phyloP scores from a whole-genome alignment of 2,113 vertebrate genomes.

The Rattus norvegicus region GRCr8 NC_086029.1:37255501-37256000 shows the following conservation, averaged over 20 bases:
- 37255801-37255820: background rate
- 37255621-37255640: slow-evolving; percentile 18
- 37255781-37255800: background rate
- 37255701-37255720: background rate
- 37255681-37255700: background rate
- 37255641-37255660: background rate
- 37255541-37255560: background rate
- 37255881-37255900: background rate
- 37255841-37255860: slow-evolving; percentile 16
- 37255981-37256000: background rate
- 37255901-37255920: background rate
- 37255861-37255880: background rate
- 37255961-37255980: background rate
- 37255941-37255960: slow-evolving; percentile 7
- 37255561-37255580: slow-evolving; percentile 1
- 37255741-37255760: background rate
- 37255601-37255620: background rate
- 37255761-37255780: background rate
- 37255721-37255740: background rate
- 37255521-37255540: slow-evolving; percentile 4
- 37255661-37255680: background rate
- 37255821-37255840: background rate
- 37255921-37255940: background rate
- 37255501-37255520: background rate
- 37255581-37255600: background rate